A percentile compares a stretch with the other conserved stretches of the same genome.
These are phyloP conservation scores for Buteo buteo DNA, from an alignment of 2,113 vertebrate genomes.

Conservation along the genomic window DNA sequence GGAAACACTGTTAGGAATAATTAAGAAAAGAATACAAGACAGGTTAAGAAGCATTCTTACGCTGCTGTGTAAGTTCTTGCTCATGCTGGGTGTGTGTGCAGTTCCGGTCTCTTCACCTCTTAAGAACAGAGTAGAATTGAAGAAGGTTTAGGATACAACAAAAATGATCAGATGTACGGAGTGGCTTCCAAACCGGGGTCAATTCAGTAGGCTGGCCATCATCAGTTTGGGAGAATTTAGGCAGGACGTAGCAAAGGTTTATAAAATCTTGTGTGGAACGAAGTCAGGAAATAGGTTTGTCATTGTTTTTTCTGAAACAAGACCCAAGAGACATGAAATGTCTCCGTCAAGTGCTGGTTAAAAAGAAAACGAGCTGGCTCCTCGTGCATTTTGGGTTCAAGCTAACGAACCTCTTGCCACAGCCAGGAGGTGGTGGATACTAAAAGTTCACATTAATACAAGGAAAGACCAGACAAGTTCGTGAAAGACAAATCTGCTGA, in stretches of 20 bases:
- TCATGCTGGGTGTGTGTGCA: neutral
- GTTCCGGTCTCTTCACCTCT: neutral
- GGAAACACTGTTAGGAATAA: neutral
- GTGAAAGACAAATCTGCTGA: neutral
- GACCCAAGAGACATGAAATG: neutral
- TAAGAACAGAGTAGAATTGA: neutral
- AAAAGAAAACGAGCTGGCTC: neutral
- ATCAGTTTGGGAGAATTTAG: neutral
- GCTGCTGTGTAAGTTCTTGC: neutral
- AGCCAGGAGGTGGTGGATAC: neutral
- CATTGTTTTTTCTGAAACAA: neutral
- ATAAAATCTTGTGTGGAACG: neutral
- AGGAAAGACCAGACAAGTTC: neutral
- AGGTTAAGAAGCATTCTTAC: neutral
- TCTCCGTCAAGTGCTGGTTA: accelerated
- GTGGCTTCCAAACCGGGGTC: neutral
- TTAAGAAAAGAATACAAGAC: neutral
- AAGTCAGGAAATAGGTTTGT: neutral
- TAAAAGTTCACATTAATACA: neutral
- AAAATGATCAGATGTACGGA: neutral
- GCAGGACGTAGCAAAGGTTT: neutral
- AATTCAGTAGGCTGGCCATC: neutral
- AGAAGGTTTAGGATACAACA: neutral
- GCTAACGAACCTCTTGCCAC: neutral
- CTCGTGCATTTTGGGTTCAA: neutral